Evolutionary conservation across 2,888 invertebrate species (phyloP).

Genomic region (Cantharis rustica): DNA sequence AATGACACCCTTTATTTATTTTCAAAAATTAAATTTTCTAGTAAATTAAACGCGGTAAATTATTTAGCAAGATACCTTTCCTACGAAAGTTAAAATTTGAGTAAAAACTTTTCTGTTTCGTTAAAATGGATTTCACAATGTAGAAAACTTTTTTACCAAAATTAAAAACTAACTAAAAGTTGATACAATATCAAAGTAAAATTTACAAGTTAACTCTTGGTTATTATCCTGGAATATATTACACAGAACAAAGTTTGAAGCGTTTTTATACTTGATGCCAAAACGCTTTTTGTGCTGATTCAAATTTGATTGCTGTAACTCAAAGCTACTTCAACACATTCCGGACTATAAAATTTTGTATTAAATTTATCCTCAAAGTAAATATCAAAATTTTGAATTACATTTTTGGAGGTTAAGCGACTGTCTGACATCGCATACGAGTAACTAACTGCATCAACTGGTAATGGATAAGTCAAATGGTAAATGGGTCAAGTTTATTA

Average conservation of each 20-base stretch:
- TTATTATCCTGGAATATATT: background rate
- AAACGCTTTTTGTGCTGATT: background rate
- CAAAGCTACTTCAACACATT: background rate
- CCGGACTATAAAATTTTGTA: background rate
- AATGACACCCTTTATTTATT: background rate
- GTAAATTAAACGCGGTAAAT: background rate
- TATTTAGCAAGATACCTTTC: background rate
- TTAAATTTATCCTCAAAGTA: background rate
- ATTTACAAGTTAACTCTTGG: background rate
- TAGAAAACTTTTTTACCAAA: background rate
- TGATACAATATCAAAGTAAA: background rate
- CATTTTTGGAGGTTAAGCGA: background rate
- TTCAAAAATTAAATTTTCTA: background rate
- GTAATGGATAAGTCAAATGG: background rate
- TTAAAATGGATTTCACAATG: background rate
- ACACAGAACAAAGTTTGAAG: background rate
- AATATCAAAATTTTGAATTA: background rate
- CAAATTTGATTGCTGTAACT: background rate
- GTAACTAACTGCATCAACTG: background rate
- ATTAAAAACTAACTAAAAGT: background rate
- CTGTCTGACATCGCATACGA: background rate
- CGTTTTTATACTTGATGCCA: background rate
- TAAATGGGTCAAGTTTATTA: background rate
- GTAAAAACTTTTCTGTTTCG: background rate
- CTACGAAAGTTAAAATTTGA: background rate